These are phyloP conservation scores for Hedychridium roseum DNA, from an alignment of 2,888 invertebrate species.

Conservation along the genomic window DNA sequence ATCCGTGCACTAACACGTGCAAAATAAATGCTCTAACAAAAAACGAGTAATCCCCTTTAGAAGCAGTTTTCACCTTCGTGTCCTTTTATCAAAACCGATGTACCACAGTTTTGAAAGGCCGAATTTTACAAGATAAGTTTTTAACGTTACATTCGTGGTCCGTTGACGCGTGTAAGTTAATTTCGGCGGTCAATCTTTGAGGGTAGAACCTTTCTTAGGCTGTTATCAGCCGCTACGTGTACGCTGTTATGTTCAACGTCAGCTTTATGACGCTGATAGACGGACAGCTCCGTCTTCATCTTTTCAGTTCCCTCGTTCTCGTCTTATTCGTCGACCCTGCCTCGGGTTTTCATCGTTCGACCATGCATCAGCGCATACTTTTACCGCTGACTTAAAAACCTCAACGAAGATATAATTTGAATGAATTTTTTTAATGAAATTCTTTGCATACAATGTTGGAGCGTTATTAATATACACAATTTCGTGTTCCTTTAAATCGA, in stretches of 20 bases:
- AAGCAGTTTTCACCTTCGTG: neutral
- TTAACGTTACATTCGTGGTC: constrained; percentile 2
- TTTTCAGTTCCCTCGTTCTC: neutral
- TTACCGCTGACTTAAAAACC: too few species aligned
- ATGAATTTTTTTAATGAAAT: too few species aligned
- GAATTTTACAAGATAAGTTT: constrained; percentile 1
- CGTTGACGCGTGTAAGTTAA: constrained; percentile 31
- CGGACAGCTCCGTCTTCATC: constrained; percentile 18
- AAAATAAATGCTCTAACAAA: too few species aligned
- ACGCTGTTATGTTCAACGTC: constrained; percentile 52
- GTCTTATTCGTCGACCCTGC: neutral
- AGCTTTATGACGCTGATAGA: constrained; percentile 43
- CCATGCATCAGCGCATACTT: too few species aligned
- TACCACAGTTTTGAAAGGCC: neutral
- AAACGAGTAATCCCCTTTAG: too few species aligned
- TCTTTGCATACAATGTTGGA: too few species aligned
- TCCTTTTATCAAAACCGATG: neutral
- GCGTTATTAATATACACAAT: too few species aligned
- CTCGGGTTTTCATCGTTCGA: constrained; percentile 3
- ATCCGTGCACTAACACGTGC: neutral
- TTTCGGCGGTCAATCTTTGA: constrained; percentile 36
- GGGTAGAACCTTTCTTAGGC: constrained; percentile 47
- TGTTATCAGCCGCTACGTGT: constrained; percentile 45
- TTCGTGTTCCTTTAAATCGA: too few species aligned
- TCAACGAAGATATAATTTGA: too few species aligned